These are phyloP conservation scores for Parnassius glacialis DNA, from an alignment of 2,888 invertebrate species.

Conservation along the genomic window DNA sequence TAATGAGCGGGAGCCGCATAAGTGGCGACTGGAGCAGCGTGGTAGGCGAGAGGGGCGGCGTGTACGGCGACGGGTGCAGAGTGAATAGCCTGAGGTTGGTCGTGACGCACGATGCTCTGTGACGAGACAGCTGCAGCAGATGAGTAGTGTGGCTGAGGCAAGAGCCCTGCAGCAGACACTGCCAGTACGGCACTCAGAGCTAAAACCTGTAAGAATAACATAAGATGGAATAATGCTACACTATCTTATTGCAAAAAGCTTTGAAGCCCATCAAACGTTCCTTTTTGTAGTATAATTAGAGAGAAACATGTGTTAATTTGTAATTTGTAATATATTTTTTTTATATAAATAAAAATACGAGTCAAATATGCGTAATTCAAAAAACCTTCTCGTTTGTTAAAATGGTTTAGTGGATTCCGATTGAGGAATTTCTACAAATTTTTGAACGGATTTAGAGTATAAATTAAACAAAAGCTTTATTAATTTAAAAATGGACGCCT, in stretches of 20 bases:
- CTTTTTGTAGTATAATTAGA: no score
- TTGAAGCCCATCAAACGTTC: no score
- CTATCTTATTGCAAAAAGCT: background rate
- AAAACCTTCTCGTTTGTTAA: no score
- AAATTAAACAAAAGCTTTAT: no score
- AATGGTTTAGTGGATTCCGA: no score
- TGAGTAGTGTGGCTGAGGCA: conserved; percentile 37
- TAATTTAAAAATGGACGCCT: no score
- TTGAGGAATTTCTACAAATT: no score
- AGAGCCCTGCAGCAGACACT: conserved; percentile 60
- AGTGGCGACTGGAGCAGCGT: conserved; percentile 41
- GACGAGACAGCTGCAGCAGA: conserved; percentile 49
- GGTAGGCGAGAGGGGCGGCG: conserved; percentile 37
- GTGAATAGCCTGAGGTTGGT: conserved; percentile 35
- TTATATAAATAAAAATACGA: no score
- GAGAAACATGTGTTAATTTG: no score
- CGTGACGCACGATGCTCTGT: conserved; percentile 54
- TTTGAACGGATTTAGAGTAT: no score
- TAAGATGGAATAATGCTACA: background rate
- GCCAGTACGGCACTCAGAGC: conserved; percentile 63
- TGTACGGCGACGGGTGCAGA: conserved; percentile 2
- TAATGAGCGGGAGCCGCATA: conserved; percentile 38
- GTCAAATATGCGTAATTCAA: no score
- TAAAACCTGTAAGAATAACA: conserved; percentile 45
- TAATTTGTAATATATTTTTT: no score